Conservation (phyloP, 2,113 vertebrate genomes). For the Xyliphius kryptos region DNA sequence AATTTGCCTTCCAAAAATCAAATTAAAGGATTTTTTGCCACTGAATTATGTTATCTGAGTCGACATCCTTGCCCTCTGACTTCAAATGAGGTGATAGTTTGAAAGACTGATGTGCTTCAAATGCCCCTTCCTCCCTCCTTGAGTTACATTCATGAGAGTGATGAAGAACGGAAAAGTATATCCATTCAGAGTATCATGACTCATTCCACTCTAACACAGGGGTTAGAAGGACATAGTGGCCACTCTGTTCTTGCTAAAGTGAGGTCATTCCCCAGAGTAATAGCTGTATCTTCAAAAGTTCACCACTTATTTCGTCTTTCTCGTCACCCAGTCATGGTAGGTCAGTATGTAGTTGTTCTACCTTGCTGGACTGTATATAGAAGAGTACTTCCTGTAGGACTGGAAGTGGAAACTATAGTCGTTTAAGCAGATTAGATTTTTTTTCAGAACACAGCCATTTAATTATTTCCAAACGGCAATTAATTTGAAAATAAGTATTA, state of each 20-base stretch:
- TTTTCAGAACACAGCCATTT: too few relatives aligned
- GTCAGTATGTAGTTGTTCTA: slow-evolving; percentile 28
- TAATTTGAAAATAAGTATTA: too few relatives aligned
- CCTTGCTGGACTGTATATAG: slow-evolving; percentile 28
- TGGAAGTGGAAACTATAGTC: slow-evolving; percentile 22
- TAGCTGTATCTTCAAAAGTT: neutral
- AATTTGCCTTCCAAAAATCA: slow-evolving; percentile 29
- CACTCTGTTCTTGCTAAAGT: slow-evolving; percentile 13
- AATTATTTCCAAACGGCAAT: too few relatives aligned
- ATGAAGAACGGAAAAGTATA: slow-evolving; percentile 16
- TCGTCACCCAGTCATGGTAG: slow-evolving; percentile 20
- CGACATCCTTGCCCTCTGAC: slow-evolving; percentile 34
- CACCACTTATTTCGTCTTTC: neutral
- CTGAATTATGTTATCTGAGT: slow-evolving; percentile 23
- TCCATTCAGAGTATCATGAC: slow-evolving; percentile 16
- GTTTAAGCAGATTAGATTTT: neutral
- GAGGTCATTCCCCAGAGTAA: slow-evolving; percentile 8
- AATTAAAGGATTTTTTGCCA: slow-evolving; percentile 33
- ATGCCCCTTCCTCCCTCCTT: slow-evolving; percentile 22
- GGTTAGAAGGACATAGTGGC: slow-evolving; percentile 1
- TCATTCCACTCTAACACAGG: slow-evolving; percentile 14
- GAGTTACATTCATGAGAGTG: slow-evolving; percentile 14
- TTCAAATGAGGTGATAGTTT: slow-evolving; percentile 13
- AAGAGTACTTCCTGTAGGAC: slow-evolving; percentile 46
- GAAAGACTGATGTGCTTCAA: slow-evolving; percentile 20